Conservation (phyloP, 2,113 vertebrate genomes). For the Tupaia tana region DNA sequence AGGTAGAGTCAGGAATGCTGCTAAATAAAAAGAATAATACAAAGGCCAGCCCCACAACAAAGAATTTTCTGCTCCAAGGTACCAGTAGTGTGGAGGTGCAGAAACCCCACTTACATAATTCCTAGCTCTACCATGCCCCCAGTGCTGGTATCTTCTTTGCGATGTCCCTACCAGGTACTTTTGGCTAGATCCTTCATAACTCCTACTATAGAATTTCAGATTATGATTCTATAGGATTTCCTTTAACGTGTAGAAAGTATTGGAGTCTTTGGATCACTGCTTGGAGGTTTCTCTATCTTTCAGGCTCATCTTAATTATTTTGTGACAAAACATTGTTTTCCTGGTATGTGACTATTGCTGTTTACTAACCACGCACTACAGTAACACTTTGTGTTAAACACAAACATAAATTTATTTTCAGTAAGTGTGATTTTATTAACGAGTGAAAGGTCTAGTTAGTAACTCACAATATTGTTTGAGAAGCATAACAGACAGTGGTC, state of each 20-base stretch:
- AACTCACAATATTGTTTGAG: not conserved
- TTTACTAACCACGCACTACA: not conserved
- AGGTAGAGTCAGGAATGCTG: not conserved
- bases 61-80: not conserved
- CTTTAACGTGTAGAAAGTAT: not conserved
- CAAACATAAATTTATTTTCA: not conserved
- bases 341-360: not conserved
- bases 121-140: not conserved
- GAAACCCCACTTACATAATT: not conserved
- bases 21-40: not conserved
- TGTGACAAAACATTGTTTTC: not conserved
- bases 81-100: not conserved
- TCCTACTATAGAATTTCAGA: not conserved
- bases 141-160: not conserved
- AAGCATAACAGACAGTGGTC: not conserved
- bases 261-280: not conserved
- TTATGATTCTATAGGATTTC: not conserved
- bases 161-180: not conserved
- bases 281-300: not conserved
- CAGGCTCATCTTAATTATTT: not conserved
- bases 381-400: not conserved
- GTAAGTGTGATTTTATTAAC: not conserved
- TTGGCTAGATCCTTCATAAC: not conserved
- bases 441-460: not conserved
- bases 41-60: not conserved